These are phyloP conservation scores for Myotis findleyi DNA, from an alignment of 2,797 vertebrate genomes.

Conservation along the genomic window DNA sequence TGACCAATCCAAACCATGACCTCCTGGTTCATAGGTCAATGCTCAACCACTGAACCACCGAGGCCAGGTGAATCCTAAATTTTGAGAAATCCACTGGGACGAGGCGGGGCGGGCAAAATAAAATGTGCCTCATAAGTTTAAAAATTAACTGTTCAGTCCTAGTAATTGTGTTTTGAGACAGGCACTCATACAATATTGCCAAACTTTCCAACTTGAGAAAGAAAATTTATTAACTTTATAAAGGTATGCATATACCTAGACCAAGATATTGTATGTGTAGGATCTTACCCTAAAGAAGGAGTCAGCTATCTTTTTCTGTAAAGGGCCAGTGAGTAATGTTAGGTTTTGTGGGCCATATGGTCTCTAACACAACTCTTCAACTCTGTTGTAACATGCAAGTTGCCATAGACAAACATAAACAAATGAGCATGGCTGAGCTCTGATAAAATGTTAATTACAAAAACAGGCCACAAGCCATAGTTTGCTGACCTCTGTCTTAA, in stretches of 20 bases:
- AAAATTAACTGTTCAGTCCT: background rate
- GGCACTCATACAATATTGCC: background rate
- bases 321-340: background rate
- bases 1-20: too few species aligned
- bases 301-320: background rate
- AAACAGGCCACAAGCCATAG: background rate
- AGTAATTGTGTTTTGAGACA: background rate
- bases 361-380: background rate
- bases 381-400: background rate
- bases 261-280: background rate
- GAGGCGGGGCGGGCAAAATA: background rate
- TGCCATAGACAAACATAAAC: background rate
- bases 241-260: background rate
- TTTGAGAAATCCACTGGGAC: background rate
- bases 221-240: background rate
- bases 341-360: background rate
- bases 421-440: background rate
- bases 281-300: background rate
- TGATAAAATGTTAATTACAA: background rate
- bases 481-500: background rate
- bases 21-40: too few species aligned
- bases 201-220: background rate
- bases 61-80: background rate
- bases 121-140: background rate
- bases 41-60: too few species aligned